Evolutionary conservation across 1,140 invertebrate genomes (phyloP).

Genomic region (Anoplolepis gracilipes): DNA sequence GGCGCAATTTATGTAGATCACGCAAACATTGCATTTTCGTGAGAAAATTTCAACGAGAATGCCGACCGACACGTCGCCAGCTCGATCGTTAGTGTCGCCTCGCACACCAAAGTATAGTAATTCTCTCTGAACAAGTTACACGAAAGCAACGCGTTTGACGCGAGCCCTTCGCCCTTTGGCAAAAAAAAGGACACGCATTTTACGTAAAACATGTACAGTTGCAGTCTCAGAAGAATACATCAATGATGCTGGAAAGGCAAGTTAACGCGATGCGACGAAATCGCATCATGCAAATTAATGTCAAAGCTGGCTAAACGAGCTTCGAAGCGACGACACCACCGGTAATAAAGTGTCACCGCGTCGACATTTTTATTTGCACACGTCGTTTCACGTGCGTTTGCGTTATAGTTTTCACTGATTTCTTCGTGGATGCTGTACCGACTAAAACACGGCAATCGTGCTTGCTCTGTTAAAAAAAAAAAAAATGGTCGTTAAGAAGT

Average conservation of each 20-base stretch:
- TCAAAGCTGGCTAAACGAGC: conserved; percentile 66
- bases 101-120: conserved; percentile 1
- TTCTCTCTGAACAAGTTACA: conserved; percentile 22
- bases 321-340: conserved; percentile 44
- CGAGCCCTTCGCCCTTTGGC: not conserved
- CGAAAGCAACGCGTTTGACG: not conserved
- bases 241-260: not conserved
- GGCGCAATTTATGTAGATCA: conserved; percentile 18
- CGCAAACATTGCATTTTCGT: conserved; percentile 14
- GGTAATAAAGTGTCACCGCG: conserved; percentile 63
- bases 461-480: conserved; percentile 41
- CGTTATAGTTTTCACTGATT: conserved; percentile 47
- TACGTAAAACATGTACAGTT: not conserved
- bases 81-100: conserved; percentile 14
- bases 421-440: conserved; percentile 26
- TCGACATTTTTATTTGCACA: conserved; percentile 70
- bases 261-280: conserved; percentile 18
- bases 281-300: conserved; percentile 65
- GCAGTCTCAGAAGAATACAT: not conserved
- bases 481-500: conserved; percentile 27
- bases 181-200: not conserved
- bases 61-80: not conserved
- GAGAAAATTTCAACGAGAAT: conserved; percentile 14
- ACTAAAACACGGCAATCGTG: conserved; percentile 57
- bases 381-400: conserved; percentile 61